Percentiles rank a stretch among this genome's conserved stretches.
Conservation (phyloP, 2,797 vertebrate genomes). For the Anableps anableps region DNA sequence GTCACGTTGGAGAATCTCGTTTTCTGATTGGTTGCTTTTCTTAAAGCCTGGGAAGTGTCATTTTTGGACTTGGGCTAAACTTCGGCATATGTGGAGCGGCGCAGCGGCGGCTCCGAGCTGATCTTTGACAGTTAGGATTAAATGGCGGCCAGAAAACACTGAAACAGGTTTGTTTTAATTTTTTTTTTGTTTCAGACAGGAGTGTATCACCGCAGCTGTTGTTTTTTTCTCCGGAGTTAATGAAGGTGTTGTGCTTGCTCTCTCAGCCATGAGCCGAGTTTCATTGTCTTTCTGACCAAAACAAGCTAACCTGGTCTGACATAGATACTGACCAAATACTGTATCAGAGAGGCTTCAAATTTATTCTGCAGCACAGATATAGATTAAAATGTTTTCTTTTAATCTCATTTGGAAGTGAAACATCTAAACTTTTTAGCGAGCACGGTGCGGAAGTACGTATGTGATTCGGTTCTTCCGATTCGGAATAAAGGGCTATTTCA, state of each 20-base stretch:
- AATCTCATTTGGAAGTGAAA: not conserved
- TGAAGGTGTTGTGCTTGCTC: slow-evolving; percentile 1
- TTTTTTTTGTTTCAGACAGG: not conserved
- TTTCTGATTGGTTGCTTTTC: slow-evolving; percentile 58
- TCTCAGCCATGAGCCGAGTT: slow-evolving; percentile 15
- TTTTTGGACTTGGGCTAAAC: slow-evolving; percentile 67
- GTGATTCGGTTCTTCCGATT: not conserved
- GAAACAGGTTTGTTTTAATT: slow-evolving; percentile 46
- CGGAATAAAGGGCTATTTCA: not conserved
- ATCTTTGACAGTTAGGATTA: slow-evolving; percentile 28
- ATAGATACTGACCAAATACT: not conserved
- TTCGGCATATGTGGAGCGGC: slow-evolving; percentile 32
- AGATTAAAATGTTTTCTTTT: not conserved
- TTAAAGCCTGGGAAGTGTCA: slow-evolving; percentile 64
- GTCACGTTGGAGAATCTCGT: slow-evolving; percentile 4
- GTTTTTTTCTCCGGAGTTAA: slow-evolving; percentile 10
- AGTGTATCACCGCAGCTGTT: not conserved
- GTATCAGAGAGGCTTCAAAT: too few relatives aligned
- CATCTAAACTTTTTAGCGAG: not conserved
- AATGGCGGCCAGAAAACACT: slow-evolving; percentile 52
- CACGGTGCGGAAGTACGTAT: not conserved
- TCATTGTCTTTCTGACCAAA: slow-evolving; percentile 51
- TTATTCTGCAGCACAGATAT: not conserved
- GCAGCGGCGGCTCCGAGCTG: slow-evolving; percentile 31
- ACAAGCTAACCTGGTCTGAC: slow-evolving; percentile 11